These are phyloP conservation scores for Gorsachius magnificus DNA, from an alignment of 2,797 vertebrate species.

Conservation along the genomic window DNA sequence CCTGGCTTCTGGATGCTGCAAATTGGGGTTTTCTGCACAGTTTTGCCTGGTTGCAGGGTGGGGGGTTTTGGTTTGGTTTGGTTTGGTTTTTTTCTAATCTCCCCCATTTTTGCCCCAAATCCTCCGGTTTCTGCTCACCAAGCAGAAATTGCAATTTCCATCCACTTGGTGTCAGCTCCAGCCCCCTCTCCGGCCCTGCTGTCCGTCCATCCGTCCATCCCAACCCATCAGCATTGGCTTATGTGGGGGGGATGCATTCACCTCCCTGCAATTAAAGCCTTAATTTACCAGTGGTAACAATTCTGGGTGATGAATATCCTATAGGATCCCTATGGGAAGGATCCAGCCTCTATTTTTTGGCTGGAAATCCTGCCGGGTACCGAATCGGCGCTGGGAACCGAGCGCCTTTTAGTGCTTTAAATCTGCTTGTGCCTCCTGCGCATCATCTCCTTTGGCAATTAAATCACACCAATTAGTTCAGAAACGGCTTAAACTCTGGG, in stretches of 20 bases:
- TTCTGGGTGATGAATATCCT: fast-evolving
- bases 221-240: fast-evolving
- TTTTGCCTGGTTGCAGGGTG: background rate
- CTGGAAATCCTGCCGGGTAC: background rate
- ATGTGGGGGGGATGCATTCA: background rate
- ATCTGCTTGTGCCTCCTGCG: fast-evolving
- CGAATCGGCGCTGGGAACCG: fast-evolving
- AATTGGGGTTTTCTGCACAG: fast-evolving
- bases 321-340: background rate
- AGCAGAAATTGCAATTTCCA: background rate
- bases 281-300: background rate
- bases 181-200: background rate
- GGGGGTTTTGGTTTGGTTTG: no score
- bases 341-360: background rate
- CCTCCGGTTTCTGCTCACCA: background rate
- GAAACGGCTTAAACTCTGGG: background rate
- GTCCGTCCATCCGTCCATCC: fast-evolving
- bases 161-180: slow-evolving; percentile 1
- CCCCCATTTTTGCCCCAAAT: fast-evolving
- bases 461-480: fast-evolving
- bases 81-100: no score
- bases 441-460: background rate
- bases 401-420: fast-evolving
- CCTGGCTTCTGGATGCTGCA: background rate
- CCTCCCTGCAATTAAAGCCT: background rate